Conservation (phyloP, 2,797 vertebrate species). For the Mionectes olivaceus region DNA sequence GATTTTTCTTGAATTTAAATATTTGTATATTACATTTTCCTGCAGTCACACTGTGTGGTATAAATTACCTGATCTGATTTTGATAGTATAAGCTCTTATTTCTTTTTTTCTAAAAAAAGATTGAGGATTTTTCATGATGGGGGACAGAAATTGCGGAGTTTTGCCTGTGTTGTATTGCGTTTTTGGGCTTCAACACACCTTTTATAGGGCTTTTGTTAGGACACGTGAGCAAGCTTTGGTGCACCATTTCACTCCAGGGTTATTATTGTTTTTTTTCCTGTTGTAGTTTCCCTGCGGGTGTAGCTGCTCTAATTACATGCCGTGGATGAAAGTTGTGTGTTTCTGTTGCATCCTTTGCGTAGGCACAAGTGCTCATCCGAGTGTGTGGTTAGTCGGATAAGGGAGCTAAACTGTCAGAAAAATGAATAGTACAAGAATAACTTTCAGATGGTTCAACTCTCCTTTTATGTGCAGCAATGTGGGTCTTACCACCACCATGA, state of each 20-base stretch:
- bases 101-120: not conserved
- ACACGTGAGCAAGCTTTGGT: not conserved
- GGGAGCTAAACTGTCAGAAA: not conserved
- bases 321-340: not conserved
- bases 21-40: not conserved
- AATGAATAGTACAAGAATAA: not conserved
- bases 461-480: not conserved
- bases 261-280: not conserved
- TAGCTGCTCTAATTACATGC: not conserved
- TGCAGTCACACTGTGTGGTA: not conserved
- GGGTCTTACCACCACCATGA: accelerated
- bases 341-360: not conserved
- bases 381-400: not conserved
- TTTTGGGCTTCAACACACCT: not conserved
- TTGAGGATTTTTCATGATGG: not conserved
- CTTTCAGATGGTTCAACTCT: not conserved
- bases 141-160: not conserved
- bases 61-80: not conserved
- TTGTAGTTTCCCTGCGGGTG: not conserved
- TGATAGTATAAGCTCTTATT: not conserved
- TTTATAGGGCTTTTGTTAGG: not conserved
- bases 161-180: not conserved
- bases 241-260: not conserved
- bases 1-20: not conserved
- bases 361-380: not conserved